Evolutionary conservation across 2,113 vertebrate genomes (phyloP).

Genomic region (Apistogramma diplotaenia): DNA sequence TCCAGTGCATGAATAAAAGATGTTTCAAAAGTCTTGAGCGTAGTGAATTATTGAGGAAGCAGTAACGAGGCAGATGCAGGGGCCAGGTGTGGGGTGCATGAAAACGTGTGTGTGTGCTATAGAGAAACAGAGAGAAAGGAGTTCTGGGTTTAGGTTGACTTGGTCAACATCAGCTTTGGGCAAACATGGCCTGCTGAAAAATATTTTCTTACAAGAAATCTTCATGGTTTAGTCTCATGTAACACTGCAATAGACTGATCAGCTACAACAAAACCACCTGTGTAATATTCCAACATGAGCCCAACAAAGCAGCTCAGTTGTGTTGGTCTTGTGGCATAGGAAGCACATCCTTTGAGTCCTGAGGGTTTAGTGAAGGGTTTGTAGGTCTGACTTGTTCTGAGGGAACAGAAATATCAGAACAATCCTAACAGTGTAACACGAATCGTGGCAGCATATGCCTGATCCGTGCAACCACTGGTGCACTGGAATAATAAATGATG

Average conservation of each 20-base stretch:
- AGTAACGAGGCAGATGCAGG: conserved; percentile 40
- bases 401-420: neutral
- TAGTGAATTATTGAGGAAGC: conserved; percentile 74
- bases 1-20: conserved; percentile 74
- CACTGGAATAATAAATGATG: neutral
- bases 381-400: neutral
- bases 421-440: neutral
- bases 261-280: neutral
- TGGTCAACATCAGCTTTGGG: conserved; percentile 24
- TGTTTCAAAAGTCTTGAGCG: conserved; percentile 64
- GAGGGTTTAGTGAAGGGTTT: neutral
- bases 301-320: neutral
- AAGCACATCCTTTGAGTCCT: neutral
- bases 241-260: neutral
- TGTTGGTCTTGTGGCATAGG: neutral
- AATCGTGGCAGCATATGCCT: neutral
- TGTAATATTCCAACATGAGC: neutral
- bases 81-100: conserved; percentile 36
- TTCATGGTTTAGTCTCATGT: neutral
- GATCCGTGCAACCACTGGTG: neutral
- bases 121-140: neutral
- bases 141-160: conserved; percentile 38
- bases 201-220: conserved; percentile 1
- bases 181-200: conserved; percentile 20
- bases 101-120: neutral